Evolutionary conservation across 2,888 invertebrate species (phyloP).

Genomic region (Yponomeuta plumbellus): DNA sequence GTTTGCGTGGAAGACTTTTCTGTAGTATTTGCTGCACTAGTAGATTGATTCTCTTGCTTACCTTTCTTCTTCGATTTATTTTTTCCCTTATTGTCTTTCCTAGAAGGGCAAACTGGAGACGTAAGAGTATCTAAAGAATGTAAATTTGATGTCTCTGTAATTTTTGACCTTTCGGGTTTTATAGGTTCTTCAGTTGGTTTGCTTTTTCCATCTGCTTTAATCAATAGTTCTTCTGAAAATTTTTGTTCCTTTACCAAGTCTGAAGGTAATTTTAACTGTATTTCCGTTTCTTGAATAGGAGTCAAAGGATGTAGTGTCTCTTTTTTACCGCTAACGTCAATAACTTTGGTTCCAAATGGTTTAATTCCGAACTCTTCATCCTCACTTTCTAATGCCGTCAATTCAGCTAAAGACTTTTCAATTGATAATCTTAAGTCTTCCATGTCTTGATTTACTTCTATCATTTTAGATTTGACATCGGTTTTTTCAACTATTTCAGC

Average conservation of each 20-base stretch:
- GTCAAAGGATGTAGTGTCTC: not conserved
- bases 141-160: not conserved
- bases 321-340: not conserved
- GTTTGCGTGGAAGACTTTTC: conserved; percentile 24
- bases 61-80: conserved; percentile 56
- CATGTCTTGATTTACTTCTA: conserved; percentile 67
- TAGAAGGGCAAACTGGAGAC: conserved; percentile 41
- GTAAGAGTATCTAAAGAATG: conserved; percentile 21
- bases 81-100: conserved; percentile 60
- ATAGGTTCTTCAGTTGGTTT: not conserved
- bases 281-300: not conserved
- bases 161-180: not conserved
- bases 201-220: not conserved
- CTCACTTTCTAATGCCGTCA: conserved; percentile 54
- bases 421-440: conserved; percentile 61
- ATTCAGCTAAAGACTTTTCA: conserved; percentile 61
- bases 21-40: conserved; percentile 18
- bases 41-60: conserved; percentile 38
- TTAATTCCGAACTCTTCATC: conserved; percentile 25
- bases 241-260: conserved; percentile 5
- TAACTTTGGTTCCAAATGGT: not conserved
- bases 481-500: conserved; percentile 43
- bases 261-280: not conserved
- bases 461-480: conserved; percentile 62
- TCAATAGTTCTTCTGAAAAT: not conserved